Conservation (phyloP, 2,888 invertebrate species). For the Brenthis daphne region DNA sequence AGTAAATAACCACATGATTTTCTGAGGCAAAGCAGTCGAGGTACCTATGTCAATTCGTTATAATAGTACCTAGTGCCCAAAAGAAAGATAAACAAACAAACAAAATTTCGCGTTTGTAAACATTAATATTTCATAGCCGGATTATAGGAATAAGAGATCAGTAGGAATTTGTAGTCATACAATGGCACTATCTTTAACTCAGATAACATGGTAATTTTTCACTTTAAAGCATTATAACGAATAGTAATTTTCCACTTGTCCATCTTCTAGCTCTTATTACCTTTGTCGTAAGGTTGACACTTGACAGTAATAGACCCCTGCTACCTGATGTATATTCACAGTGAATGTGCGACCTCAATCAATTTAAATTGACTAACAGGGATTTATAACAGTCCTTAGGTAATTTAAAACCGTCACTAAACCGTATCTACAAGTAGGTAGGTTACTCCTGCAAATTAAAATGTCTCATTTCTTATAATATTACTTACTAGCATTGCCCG, state of each 20-base stretch:
- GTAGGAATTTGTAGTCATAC: background rate
- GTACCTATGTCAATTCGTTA: too few species aligned
- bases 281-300: background rate
- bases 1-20: too few species aligned
- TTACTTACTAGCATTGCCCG: too few species aligned
- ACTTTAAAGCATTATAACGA: background rate
- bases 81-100: too few species aligned
- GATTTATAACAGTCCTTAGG: constrained; percentile 7
- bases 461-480: background rate
- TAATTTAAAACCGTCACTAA: background rate
- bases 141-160: background rate
- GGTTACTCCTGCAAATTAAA: too few species aligned
- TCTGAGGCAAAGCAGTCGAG: too few species aligned
- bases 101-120: too few species aligned
- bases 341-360: constrained; percentile 24
- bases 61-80: too few species aligned
- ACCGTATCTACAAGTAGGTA: background rate
- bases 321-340: background rate
- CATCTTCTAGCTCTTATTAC: constrained; percentile 3
- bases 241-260: constrained; percentile 12
- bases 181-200: background rate
- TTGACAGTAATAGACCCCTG: background rate
- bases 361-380: constrained; percentile 37
- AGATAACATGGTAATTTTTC: background rate
- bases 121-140: background rate